Base-by-base conservation (phyloP, 2,888 invertebrate genomes). In the Eupithecia vulgata region DNA sequence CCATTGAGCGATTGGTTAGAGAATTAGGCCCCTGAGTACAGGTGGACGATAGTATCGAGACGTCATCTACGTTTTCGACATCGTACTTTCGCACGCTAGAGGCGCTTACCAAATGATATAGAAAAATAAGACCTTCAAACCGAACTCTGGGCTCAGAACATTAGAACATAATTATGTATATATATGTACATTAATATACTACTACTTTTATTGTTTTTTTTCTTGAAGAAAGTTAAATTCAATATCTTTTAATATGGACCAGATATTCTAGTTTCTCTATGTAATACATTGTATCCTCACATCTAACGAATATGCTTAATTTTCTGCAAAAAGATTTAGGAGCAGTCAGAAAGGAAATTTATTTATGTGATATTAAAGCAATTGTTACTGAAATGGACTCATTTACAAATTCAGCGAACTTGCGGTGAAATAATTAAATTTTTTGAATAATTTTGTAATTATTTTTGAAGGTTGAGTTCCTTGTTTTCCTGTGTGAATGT, bases 271-370 rank as follows among this genome's bases (percentile, higher is more conserved):
- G 34, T 64, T 21, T n/a, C 42, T 6, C 42, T 65, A 37, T 59
- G 40, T 42, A 52, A 65, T 40, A 34, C 48, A 59, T 66, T 52
- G 61, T 76, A 64, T 37, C 17, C 8, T 13, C 34, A 61, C 34
- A 37, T 21, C 21, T 21, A 40, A 65, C 65, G 40, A 37, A 65
- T 65, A 78, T 83, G 78, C 81, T 77, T 80, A 81, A 82, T 85
- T 80, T 79, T 75, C 76, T 52, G 75, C 76, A 76, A 75, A 73
- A 80, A 81, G 81, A 80, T 83, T 80, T 74, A 76, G 67, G 73
- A 70, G 35, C 59, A 62, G 67, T 68, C 67, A 61, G 35, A 64
- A 21, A 70, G 12, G 64, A 42, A 15, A 73, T 52, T 67, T 57
- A 59, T 67, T 61, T 67, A 42, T 67, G 66, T 57, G 30, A 37